Conservation (phyloP, 2,888 invertebrate species). For the Drosophila monieri region DNA sequence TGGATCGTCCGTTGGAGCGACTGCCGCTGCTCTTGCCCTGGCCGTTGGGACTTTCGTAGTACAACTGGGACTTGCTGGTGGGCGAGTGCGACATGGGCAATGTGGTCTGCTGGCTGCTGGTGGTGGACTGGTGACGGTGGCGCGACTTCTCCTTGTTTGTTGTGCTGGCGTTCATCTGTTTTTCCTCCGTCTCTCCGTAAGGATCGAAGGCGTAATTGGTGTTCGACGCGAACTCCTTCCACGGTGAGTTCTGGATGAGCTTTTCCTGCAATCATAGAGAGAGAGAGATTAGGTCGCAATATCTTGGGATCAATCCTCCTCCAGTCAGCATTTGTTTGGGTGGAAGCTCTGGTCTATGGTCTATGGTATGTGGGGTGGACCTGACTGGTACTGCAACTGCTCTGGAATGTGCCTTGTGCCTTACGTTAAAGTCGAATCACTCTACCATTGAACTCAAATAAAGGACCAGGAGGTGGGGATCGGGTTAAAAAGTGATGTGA, state of each 20-base stretch:
- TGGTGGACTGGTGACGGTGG: constrained; percentile 76
- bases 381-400: constrained; percentile 50
- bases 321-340: constrained; percentile 82
- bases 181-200: constrained; percentile 92
- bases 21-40: constrained; percentile 46
- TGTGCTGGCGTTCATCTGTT: constrained; percentile 80
- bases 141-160: constrained; percentile 79
- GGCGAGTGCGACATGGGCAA: constrained; percentile 84
- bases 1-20: constrained; percentile 57
- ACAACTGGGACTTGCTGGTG: constrained; percentile 82
- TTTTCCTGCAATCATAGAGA: constrained; percentile 87
- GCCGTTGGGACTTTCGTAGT: constrained; percentile 77
- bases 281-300: not conserved
- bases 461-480: not conserved
- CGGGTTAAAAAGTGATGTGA: constrained; percentile 1
- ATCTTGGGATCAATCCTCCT: constrained; percentile 52
- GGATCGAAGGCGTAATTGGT: constrained; percentile 96
- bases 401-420: constrained; percentile 59
- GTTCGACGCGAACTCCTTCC: constrained; percentile 93
- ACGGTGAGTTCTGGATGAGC: constrained; percentile 92
- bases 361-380: constrained; percentile 9
- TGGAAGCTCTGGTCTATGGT: constrained; percentile 21
- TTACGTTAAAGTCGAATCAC: constrained; percentile 48
- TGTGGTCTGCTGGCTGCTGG: constrained; percentile 82
- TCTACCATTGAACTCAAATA: constrained; percentile 4